Conservation (phyloP, 2,113 vertebrate genomes). For the Rhodinocichla rosea region DNA sequence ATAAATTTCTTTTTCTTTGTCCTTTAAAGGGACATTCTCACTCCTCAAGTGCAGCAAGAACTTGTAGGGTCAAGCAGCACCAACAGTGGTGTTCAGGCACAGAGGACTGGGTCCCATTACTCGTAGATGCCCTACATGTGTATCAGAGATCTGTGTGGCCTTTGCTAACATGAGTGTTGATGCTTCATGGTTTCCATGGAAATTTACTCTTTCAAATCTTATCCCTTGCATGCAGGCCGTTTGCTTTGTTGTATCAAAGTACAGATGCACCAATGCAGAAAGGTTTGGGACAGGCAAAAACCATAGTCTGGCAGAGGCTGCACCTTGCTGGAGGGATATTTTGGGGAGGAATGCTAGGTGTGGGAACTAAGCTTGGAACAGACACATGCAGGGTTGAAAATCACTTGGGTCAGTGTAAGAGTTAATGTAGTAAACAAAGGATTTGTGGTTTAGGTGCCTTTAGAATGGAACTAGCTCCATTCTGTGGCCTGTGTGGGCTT, state of each 20-base stretch:
- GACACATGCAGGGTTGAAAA: not conserved
- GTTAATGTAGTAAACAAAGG: not conserved
- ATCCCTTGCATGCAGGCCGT: not conserved
- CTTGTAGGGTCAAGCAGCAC: not conserved
- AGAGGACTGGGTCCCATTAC: not conserved
- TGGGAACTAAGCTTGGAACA: not conserved
- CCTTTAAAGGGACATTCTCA: not conserved
- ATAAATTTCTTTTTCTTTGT: not conserved
- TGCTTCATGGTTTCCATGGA: not conserved
- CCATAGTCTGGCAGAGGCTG: not conserved
- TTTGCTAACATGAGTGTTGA: not conserved
- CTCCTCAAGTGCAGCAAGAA: not conserved
- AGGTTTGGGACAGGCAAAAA: not conserved
- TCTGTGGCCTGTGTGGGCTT: not conserved
- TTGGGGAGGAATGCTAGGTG: not conserved
- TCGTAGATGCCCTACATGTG: rapidly evolving
- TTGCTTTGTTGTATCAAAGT: not conserved
- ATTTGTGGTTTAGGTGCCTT: not conserved
- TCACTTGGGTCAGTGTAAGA: not conserved
- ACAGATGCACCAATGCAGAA: not conserved
- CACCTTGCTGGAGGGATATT: not conserved
- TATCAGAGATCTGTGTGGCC: not conserved
- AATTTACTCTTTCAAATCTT: not conserved
- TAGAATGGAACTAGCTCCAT: not conserved
- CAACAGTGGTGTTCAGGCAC: not conserved